These are phyloP conservation scores for Oncorhynchus mykiss DNA, from an alignment of 2,113 vertebrate genomes.

Conservation along the genomic window DNA sequence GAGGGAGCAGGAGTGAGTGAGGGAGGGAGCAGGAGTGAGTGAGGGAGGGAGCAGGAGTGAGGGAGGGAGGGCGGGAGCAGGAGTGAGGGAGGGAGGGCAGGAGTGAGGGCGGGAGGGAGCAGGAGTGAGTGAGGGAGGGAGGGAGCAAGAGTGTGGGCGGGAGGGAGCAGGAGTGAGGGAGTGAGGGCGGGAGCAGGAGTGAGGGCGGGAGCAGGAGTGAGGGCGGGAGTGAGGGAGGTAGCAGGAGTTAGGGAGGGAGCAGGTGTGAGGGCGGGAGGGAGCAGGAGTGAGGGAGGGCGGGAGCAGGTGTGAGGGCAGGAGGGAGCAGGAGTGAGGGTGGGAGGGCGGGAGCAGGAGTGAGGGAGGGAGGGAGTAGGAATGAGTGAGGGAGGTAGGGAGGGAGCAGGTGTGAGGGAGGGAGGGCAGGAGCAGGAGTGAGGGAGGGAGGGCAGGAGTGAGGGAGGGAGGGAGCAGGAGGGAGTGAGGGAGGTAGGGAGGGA, in stretches of 20 bases:
- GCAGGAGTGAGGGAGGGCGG: too few relatives aligned
- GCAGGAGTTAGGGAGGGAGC: rapidly evolving
- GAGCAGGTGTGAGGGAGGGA: conserved; percentile 4
- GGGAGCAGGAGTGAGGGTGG: background rate
- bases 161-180: background rate
- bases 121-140: too few relatives aligned
- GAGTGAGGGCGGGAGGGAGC: too few relatives aligned
- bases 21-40: background rate
- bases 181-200: background rate
- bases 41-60: background rate
- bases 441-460: conserved; percentile 7
- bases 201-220: background rate
- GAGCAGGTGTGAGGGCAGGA: too few relatives aligned
- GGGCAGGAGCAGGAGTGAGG: background rate
- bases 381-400: background rate
- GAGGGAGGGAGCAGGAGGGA: conserved; percentile 4
- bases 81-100: background rate
- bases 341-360: background rate
- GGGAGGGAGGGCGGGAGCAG: conserved; percentile 25
- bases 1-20: background rate
- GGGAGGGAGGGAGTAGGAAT: background rate
- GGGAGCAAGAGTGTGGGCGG: background rate
- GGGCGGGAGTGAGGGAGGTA: background rate
- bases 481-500: background rate
- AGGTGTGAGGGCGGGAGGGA: too few relatives aligned